Percentiles rank a stretch among this genome's conserved stretches.
These are phyloP conservation scores for Tragelaphus strepsiceros DNA, from an alignment of 2,113 vertebrate genomes.

Conservation along the genomic window DNA sequence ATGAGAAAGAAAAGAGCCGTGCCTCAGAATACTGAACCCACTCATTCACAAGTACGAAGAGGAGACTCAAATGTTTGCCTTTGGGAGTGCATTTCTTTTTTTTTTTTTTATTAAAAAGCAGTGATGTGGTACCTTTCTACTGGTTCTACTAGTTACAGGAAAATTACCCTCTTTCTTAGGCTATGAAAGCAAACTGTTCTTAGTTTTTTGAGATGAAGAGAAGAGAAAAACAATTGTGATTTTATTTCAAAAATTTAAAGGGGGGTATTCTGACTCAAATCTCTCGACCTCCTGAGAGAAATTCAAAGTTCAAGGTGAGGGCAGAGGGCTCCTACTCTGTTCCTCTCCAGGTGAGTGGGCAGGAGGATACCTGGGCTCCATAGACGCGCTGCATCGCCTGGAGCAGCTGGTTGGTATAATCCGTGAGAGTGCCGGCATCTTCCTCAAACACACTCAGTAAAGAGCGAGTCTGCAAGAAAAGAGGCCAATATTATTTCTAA, in stretches of 20 bases:
- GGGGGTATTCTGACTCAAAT: neutral
- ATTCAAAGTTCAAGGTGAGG: neutral
- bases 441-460: conserved; percentile 98
- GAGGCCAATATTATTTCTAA: neutral
- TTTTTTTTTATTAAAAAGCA: neutral
- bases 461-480: conserved; percentile 89
- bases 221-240: neutral
- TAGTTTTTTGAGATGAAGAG: neutral
- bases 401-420: conserved; percentile 97
- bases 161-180: neutral
- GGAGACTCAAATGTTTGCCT: too few species aligned
- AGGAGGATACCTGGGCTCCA: conserved; percentile 92
- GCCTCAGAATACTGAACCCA: too few species aligned
- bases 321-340: neutral
- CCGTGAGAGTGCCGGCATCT: conserved; percentile 95
- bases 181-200: neutral
- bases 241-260: neutral
- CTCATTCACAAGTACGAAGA: too few species aligned
- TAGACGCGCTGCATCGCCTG: conserved; percentile 97
- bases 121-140: neutral
- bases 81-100: too few species aligned
- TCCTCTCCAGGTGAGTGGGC: neutral
- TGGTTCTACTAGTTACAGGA: neutral
- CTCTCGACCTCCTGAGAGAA: neutral
- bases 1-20: too few species aligned